Conservation (phyloP, 1,140 invertebrate genomes). For the Cotesia chilonis region DNA sequence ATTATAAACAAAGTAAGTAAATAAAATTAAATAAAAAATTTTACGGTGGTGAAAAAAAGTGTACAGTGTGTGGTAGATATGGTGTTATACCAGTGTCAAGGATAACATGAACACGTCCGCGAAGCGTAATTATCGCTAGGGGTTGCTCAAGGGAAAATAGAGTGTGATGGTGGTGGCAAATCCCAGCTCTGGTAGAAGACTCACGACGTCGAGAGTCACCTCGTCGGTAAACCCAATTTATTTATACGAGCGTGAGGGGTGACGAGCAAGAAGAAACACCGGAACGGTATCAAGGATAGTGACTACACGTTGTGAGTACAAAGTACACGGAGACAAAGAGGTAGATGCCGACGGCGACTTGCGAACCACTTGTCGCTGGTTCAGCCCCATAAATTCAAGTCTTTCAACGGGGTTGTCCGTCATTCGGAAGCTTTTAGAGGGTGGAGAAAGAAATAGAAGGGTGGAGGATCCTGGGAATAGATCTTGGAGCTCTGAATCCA, state of each 20-base stretch:
- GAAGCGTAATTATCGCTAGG: slow-evolving; percentile 30
- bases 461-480: too few relatives aligned
- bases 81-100: too few relatives aligned
- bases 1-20: slow-evolving; percentile 17
- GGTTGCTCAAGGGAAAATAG: neutral
- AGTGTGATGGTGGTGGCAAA: slow-evolving; percentile 23
- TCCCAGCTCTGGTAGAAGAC: slow-evolving; percentile 21
- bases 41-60: too few relatives aligned
- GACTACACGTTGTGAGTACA: neutral
- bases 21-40: slow-evolving; percentile 10
- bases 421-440: neutral
- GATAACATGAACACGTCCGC: too few relatives aligned
- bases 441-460: too few relatives aligned
- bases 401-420: neutral
- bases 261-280: slow-evolving; percentile 43
- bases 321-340: slow-evolving; percentile 33
- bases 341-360: slow-evolving; percentile 63
- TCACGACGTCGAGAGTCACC: slow-evolving; percentile 35
- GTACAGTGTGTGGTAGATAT: too few relatives aligned
- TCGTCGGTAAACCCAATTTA: slow-evolving; percentile 60
- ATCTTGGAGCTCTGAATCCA: too few relatives aligned
- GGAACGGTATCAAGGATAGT: slow-evolving; percentile 13
- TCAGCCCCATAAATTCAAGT: slow-evolving; percentile 63
- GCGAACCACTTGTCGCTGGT: slow-evolving; percentile 67
- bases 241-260: slow-evolving; percentile 57